Percentiles rank a stretch among this genome's conserved stretches.
Evolutionary conservation across 1,140 invertebrate species (phyloP).

Genomic region (Nasonia longicornis): DNA sequence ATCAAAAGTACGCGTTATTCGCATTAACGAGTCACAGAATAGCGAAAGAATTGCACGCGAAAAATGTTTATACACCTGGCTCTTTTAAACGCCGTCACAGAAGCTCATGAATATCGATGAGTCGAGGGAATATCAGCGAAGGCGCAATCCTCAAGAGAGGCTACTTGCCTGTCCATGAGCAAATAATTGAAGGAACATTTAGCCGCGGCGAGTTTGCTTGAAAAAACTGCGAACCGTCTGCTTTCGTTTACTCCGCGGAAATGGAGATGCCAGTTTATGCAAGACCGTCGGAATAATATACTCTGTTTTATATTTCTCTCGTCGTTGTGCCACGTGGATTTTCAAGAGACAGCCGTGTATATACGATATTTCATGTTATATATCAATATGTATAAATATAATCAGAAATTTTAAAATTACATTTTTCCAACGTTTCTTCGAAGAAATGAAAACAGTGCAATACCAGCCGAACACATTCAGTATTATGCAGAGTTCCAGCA

Average conservation of each 20-base stretch:
- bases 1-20: too few species aligned
- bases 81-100: not conserved
- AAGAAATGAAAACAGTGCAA: too few species aligned
- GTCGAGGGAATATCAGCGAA: not conserved
- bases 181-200: not conserved
- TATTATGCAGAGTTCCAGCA: too few species aligned
- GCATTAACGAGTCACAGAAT: too few species aligned
- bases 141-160: not conserved
- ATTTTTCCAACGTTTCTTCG: too few species aligned
- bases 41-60: not conserved
- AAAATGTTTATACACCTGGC: not conserved
- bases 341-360: too few species aligned
- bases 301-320: not conserved
- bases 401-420: too few species aligned
- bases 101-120: constrained; percentile 10
- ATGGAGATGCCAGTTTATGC: not conserved
- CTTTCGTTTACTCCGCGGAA: not conserved
- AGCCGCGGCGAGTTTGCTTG: not conserved
- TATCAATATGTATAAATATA: too few species aligned
- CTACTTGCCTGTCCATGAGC: constrained; percentile 33
- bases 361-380: too few species aligned
- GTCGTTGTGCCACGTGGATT: too few species aligned
- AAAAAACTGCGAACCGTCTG: not conserved
- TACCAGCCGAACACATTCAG: too few species aligned
- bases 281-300: not conserved